Percentiles rank a stretch among this genome's conserved stretches.
Evolutionary conservation across 2,113 vertebrate species (phyloP).

Genomic region (Prochilodus magdalenae): DNA sequence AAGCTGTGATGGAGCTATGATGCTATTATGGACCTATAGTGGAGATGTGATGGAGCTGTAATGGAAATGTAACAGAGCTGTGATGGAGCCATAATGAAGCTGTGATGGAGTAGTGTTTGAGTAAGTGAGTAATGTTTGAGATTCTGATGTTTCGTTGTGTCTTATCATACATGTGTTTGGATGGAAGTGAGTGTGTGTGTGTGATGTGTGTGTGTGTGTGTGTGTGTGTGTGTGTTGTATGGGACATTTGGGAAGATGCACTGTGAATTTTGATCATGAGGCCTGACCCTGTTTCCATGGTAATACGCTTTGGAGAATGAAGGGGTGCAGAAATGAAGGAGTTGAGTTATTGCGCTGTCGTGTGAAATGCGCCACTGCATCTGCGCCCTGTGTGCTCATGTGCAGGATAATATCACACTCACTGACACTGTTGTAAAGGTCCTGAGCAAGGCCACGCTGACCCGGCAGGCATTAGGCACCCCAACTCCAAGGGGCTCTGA

Average conservation of each 20-base stretch:
- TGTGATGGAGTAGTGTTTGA: too few relatives aligned
- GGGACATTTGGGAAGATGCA: not conserved
- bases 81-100: too few relatives aligned
- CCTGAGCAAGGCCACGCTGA: too few relatives aligned
- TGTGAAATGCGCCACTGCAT: not conserved
- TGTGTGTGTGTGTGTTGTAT: not conserved
- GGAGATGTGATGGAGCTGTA: too few relatives aligned
- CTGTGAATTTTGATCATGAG: not conserved
- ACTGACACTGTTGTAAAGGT: too few relatives aligned
- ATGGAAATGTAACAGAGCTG: too few relatives aligned
- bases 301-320: not conserved
- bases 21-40: too few relatives aligned
- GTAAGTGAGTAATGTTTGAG: not conserved
- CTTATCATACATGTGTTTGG: not conserved
- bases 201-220: not conserved
- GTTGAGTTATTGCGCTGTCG: not conserved
- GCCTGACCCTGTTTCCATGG: constrained; percentile 5
- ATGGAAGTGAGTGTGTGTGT: not conserved
- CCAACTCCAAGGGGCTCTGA: too few relatives aligned
- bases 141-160: not conserved
- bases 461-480: too few relatives aligned
- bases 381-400: not conserved
- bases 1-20: too few relatives aligned
- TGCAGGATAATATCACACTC: too few relatives aligned
- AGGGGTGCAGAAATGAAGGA: not conserved